Percentiles rank a stretch among this genome's conserved stretches.
Evolutionary conservation across 2,888 invertebrate species (phyloP).

Genomic region (Ganaspis brasiliensis): DNA sequence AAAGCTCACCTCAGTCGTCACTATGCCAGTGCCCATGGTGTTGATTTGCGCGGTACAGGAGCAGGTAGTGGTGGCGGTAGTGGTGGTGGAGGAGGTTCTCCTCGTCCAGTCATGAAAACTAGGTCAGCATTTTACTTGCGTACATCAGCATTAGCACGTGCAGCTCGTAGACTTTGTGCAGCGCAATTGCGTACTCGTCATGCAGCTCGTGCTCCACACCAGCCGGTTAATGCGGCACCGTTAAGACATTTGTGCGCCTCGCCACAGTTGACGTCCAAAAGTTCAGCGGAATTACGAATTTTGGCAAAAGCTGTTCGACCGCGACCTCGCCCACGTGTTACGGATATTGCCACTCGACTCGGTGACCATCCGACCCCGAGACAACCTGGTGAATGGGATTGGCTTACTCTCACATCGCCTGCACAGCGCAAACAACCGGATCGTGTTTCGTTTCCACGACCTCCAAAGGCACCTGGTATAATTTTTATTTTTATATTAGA

Average conservation of each 20-base stretch:
- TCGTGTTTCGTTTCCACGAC: constrained; percentile 93
- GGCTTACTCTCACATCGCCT: constrained; percentile 88
- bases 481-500: constrained; percentile 14
- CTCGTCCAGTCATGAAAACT: constrained; percentile 98
- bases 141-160: constrained; percentile 94
- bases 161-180: constrained; percentile 93
- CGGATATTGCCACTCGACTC: constrained; percentile 87
- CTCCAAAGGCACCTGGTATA: constrained; percentile 92
- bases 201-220: constrained; percentile 92
- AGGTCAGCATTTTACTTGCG: constrained; percentile 97
- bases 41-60: constrained; percentile 75
- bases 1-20: constrained; percentile 97
- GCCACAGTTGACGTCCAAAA: constrained; percentile 75
- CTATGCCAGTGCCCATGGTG: constrained; percentile 95
- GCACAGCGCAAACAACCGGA: constrained; percentile 90
- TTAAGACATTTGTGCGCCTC: constrained; percentile 79
- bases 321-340: constrained; percentile 81
- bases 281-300: constrained; percentile 73
- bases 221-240: constrained; percentile 80
- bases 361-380: constrained; percentile 83
- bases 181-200: constrained; percentile 91
- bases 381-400: constrained; percentile 83
- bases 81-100: constrained; percentile 82
- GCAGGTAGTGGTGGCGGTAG: constrained; percentile 50
- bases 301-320: constrained; percentile 76